These are phyloP conservation scores for Cephus sareptanus DNA, from an alignment of 2,888 invertebrate species.

Conservation along the genomic window DNA sequence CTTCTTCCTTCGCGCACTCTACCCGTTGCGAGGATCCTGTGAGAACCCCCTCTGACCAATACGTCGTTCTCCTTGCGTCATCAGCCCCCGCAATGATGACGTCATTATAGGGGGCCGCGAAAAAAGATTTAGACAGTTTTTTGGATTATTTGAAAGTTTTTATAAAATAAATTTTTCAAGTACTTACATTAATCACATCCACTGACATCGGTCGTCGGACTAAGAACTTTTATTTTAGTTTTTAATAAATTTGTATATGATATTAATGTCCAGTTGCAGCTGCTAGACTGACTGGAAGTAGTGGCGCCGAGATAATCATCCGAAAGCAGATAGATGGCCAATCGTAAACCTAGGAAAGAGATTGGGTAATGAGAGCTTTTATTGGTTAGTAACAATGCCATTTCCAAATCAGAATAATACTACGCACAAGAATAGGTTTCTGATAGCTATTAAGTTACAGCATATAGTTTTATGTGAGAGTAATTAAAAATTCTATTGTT, in stretches of 20 bases:
- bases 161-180: not conserved
- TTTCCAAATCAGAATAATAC: not conserved
- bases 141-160: not conserved
- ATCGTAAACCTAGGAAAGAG: not conserved
- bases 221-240: not conserved
- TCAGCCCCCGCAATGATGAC: conserved; percentile 3
- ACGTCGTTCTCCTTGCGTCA: conserved; percentile 25
- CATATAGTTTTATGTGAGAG: not conserved
- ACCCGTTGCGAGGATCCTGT: conserved; percentile 26
- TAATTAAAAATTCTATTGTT: not conserved
- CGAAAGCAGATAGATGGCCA: not conserved
- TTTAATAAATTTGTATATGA: not conserved
- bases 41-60: conserved; percentile 26
- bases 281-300: not conserved
- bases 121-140: not conserved
- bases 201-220: not conserved
- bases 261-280: not conserved
- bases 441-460: not conserved
- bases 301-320: not conserved
- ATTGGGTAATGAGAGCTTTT: not conserved
- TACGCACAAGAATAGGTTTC: not conserved
- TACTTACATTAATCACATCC: not conserved
- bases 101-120: not conserved
- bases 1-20: conserved; percentile 25
- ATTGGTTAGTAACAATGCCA: not conserved